A percentile compares a stretch with the other conserved stretches of the same genome.
Conservation (phyloP, 2,888 invertebrate genomes). For the Eupithecia centaureata region DNA sequence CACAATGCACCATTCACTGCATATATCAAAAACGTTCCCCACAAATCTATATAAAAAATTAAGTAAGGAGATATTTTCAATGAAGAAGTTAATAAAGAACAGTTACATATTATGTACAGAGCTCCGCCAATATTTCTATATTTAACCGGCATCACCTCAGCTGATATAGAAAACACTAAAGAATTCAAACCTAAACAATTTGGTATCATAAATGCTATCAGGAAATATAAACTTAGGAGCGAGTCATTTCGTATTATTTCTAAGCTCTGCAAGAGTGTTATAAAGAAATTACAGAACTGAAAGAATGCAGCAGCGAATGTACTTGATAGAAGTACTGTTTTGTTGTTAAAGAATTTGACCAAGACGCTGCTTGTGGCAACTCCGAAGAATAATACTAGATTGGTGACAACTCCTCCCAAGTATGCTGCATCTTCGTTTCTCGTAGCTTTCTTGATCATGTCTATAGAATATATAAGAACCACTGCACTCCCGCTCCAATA, state of each 20-base stretch:
- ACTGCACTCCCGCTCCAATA: slow-evolving; percentile 42
- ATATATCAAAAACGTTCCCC: slow-evolving; percentile 40
- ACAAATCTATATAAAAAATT: slow-evolving; percentile 33
- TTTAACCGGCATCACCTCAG: slow-evolving; percentile 44
- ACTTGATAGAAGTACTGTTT: slow-evolving; percentile 31
- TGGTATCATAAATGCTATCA: slow-evolving; percentile 32
- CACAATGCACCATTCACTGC: slow-evolving; percentile 27
- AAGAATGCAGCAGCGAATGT: slow-evolving; percentile 24
- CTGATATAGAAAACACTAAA: slow-evolving; percentile 29
- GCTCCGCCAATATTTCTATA: slow-evolving; percentile 41
- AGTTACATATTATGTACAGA: slow-evolving; percentile 34
- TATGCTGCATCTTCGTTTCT: slow-evolving; percentile 33
- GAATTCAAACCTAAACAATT: slow-evolving; percentile 34
- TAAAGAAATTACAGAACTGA: slow-evolving; percentile 18
- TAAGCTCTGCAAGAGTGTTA: slow-evolving; percentile 27
- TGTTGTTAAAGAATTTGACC: slow-evolving; percentile 37
- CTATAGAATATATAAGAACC: slow-evolving; percentile 37
- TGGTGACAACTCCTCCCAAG: slow-evolving; percentile 22
- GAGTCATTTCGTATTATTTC: slow-evolving; percentile 35
- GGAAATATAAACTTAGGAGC: slow-evolving; percentile 29
- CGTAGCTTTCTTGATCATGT: slow-evolving; percentile 37
- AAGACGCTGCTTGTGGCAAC: slow-evolving; percentile 24
- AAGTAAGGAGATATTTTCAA: slow-evolving; percentile 41
- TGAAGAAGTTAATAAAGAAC: slow-evolving; percentile 30
- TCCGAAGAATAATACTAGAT: slow-evolving; percentile 26